Conservation (phyloP, 2,113 vertebrate genomes). For the Eudyptes chrysolophus region DNA sequence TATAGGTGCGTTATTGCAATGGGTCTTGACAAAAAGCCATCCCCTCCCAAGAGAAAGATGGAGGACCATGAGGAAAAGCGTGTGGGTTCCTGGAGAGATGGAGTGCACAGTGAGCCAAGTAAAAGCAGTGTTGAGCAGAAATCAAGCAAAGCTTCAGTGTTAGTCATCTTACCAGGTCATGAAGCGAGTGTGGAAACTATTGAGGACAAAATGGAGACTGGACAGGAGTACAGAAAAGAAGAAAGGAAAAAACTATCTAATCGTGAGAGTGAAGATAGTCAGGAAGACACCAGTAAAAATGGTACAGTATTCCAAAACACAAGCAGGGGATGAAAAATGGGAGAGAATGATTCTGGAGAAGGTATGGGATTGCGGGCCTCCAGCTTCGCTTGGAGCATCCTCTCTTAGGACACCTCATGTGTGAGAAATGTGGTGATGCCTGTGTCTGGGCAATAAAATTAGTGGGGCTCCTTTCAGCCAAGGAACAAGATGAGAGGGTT, state of each 20-base stretch:
- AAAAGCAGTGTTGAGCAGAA: neutral
- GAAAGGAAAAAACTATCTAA: neutral
- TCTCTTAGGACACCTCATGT: neutral
- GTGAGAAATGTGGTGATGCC: neutral
- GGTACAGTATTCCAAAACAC: conserved; percentile 59
- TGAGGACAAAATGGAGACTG: neutral
- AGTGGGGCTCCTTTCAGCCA: neutral
- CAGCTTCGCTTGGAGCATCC: neutral
- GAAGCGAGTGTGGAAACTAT: neutral
- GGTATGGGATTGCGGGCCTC: neutral
- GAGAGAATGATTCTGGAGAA: neutral
- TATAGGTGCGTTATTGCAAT: conserved; percentile 88
- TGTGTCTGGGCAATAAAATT: neutral
- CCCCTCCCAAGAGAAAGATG: conserved; percentile 73
- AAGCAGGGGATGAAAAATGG: neutral
- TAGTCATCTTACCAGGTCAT: neutral
- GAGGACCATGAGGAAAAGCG: conserved; percentile 21
- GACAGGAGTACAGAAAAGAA: neutral
- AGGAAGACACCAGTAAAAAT: conserved; percentile 49
- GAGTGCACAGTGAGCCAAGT: neutral
- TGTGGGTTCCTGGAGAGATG: neutral
- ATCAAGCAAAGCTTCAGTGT: neutral
- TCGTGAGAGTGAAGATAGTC: neutral
- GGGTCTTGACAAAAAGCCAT: conserved; percentile 86
- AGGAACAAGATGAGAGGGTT: neutral